A percentile compares a stretch with the other conserved stretches of the same genome.
Evolutionary conservation across 2,888 invertebrate species (phyloP).

Genomic region (Gari tellinella): DNA sequence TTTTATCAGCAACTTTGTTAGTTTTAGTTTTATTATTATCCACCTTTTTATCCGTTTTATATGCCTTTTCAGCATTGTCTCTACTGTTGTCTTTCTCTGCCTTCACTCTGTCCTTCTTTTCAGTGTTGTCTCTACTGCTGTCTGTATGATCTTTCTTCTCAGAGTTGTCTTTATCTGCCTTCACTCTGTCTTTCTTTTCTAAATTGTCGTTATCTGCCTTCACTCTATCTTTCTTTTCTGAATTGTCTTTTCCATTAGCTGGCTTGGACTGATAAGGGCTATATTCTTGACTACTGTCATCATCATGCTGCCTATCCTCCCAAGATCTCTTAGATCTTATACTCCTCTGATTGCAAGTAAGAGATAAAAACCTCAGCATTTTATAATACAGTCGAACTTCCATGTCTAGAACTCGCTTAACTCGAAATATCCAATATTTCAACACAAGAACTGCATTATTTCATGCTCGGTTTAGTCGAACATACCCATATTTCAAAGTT

Average conservation of each 20-base stretch:
- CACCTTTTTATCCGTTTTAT: slow-evolving; percentile 15
- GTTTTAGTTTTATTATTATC: neutral
- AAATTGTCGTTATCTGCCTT: slow-evolving; percentile 12
- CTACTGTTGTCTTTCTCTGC: slow-evolving; percentile 9
- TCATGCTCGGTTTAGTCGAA: too few relatives aligned
- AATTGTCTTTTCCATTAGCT: neutral
- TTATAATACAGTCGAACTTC: too few relatives aligned
- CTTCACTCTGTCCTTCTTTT: slow-evolving; percentile 8
- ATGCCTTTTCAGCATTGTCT: neutral
- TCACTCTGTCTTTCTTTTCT: slow-evolving; percentile 12
- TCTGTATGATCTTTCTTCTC: slow-evolving; percentile 25
- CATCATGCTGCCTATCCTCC: too few relatives aligned
- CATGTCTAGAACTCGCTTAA: too few relatives aligned
- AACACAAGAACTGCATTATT: too few relatives aligned
- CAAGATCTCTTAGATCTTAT: too few relatives aligned
- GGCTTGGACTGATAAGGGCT: neutral
- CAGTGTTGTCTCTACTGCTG: slow-evolving; percentile 6
- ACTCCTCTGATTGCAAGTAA: too few relatives aligned
- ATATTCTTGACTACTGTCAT: too few relatives aligned
- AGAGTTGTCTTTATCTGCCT: neutral
- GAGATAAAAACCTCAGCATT: too few relatives aligned
- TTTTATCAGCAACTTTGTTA: neutral
- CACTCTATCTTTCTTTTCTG: slow-evolving; percentile 22
- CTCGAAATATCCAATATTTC: too few relatives aligned
- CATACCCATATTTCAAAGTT: too few relatives aligned